A percentile compares a stretch with the other conserved stretches of the same genome.
phyloP scores from a whole-genome alignment of 2,888 invertebrate genomes.

The Tricholauxania praeusta region DNA sequence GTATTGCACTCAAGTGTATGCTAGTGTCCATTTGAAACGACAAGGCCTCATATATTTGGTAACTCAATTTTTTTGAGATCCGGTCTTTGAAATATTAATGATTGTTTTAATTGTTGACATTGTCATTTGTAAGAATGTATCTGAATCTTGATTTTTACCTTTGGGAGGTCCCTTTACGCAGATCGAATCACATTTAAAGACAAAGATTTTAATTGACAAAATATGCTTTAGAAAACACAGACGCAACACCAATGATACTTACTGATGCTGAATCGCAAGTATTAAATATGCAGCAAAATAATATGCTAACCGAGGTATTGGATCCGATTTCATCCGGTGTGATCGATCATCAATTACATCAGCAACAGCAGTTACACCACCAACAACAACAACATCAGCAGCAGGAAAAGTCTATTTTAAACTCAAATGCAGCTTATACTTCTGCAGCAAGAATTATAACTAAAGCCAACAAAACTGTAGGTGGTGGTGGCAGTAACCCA shows the following conservation, averaged over 20 bases:
- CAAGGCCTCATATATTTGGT: no score
- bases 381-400: conserved; percentile 42
- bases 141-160: no score
- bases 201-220: background rate
- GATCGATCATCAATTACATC: conserved; percentile 45
- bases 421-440: conserved; percentile 33
- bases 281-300: conserved; percentile 41
- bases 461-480: conserved; percentile 20
- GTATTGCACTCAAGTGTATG: no score
- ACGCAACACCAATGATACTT: background rate
- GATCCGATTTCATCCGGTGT: conserved; percentile 38
- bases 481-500: conserved; percentile 51
- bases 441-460: conserved; percentile 11
- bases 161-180: no score
- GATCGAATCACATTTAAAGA: no score
- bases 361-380: conserved; percentile 45
- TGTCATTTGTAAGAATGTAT: no score
- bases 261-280: conserved; percentile 37
- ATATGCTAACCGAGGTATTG: conserved; percentile 40
- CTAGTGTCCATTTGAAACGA: no score
- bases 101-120: no score
- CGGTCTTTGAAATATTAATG: no score
- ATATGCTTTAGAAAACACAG: conserved; percentile 21
- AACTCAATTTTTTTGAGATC: no score
- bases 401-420: conserved; percentile 40